Percentiles rank a stretch among this genome's conserved stretches.
These are phyloP conservation scores for Autographa gamma DNA, from an alignment of 2,888 invertebrate species.

Conservation along the genomic window DNA sequence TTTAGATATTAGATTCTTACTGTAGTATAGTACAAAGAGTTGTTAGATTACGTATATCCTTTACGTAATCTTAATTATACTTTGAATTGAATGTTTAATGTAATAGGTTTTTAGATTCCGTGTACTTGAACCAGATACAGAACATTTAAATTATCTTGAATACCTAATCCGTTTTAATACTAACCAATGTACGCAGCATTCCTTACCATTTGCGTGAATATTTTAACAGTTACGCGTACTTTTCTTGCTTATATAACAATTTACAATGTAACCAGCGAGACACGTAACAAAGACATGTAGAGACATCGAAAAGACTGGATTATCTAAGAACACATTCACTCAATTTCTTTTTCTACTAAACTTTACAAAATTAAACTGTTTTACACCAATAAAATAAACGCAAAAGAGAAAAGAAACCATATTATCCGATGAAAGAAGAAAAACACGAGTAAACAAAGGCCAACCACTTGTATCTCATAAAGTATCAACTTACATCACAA, in stretches of 20 bases:
- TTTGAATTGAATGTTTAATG: not conserved
- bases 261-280: slow-evolving; percentile 25
- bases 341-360: not conserved
- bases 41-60: slow-evolving; percentile 19
- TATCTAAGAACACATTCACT: slow-evolving; percentile 9
- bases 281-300: slow-evolving; percentile 39
- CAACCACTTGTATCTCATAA: slow-evolving; percentile 59
- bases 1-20: not conserved
- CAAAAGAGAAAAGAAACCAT: slow-evolving; percentile 11
- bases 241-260: slow-evolving; percentile 39
- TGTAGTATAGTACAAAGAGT: slow-evolving; percentile 8
- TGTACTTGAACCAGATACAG: slow-evolving; percentile 42
- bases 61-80: slow-evolving; percentile 44
- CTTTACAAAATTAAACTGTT: not conserved
- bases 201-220: slow-evolving; percentile 37
- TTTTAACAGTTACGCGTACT: slow-evolving; percentile 37
- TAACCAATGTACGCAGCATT: slow-evolving; percentile 39
- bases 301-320: slow-evolving; percentile 37
- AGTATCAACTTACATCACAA: slow-evolving; percentile 69
- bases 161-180: slow-evolving; percentile 48
- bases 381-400: slow-evolving; percentile 8
- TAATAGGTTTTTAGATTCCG: slow-evolving; percentile 15
- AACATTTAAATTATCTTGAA: slow-evolving; percentile 52
- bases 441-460: slow-evolving; percentile 45
- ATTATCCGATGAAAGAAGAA: slow-evolving; percentile 15